phyloP scores from a whole-genome alignment of 2,797 vertebrate genomes.

The Cyprinodon diabolis region DNA sequence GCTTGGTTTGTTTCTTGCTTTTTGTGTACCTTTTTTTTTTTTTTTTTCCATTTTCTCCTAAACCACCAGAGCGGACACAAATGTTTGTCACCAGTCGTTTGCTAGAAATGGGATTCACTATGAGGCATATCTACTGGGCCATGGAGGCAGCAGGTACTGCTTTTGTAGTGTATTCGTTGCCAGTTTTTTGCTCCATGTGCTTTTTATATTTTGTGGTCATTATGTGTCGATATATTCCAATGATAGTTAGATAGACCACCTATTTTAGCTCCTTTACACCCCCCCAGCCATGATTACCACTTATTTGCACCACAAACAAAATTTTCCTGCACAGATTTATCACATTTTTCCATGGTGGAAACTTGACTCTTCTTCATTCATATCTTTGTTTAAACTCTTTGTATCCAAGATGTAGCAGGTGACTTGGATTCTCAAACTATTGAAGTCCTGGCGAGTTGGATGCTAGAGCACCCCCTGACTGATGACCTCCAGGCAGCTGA shows the following conservation, averaged over 20 bases:
- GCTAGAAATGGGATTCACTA: slow-evolving; percentile 88
- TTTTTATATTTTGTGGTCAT: slow-evolving; percentile 42
- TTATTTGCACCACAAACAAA: not conserved
- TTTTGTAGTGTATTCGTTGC: slow-evolving; percentile 47
- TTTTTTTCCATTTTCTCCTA: slow-evolving; percentile 63
- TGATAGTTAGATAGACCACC: not conserved
- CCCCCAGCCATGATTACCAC: slow-evolving; percentile 4
- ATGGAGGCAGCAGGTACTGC: slow-evolving; percentile 86
- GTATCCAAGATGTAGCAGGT: slow-evolving; percentile 78
- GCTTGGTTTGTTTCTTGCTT: slow-evolving; percentile 65
- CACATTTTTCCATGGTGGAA: slow-evolving; percentile 26
- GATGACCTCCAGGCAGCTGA: slow-evolving; percentile 77
- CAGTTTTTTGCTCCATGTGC: slow-evolving; percentile 43
- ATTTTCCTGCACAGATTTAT: slow-evolving; percentile 27
- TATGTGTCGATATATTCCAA: slow-evolving; percentile 35
- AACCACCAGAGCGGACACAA: slow-evolving; percentile 83
- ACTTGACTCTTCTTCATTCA: slow-evolving; percentile 26
- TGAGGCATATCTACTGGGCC: slow-evolving; percentile 87
- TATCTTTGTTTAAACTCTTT: slow-evolving; percentile 47
- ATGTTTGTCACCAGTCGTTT: slow-evolving; percentile 86
- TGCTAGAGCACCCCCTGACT: slow-evolving; percentile 83
- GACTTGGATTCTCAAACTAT: slow-evolving; percentile 83
- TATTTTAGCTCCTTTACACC: slow-evolving; percentile 10
- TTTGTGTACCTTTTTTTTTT: slow-evolving; percentile 59
- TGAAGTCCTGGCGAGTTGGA: slow-evolving; percentile 86